Evolutionary conservation across 2,113 vertebrate genomes (phyloP).

Genomic region (Girardinichthys multiradiatus): DNA sequence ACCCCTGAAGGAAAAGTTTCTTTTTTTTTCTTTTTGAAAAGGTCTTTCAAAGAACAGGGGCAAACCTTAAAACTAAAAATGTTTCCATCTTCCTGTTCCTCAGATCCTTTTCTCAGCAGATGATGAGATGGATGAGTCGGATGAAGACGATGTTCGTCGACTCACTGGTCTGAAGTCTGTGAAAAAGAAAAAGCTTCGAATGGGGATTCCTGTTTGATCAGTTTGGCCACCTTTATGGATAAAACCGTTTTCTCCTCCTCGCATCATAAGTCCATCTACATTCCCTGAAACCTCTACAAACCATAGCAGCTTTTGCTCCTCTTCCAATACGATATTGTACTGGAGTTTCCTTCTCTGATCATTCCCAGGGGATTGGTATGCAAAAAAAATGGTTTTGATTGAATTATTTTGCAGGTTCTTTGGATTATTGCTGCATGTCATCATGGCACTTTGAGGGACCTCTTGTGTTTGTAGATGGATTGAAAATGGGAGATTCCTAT

Average conservation of each 20-base stretch:
- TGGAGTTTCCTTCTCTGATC: constrained; percentile 15
- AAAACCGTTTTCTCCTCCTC: constrained; percentile 3
- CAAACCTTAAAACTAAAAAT: not conserved
- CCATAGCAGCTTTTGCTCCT: constrained; percentile 10
- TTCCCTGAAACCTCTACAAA: constrained; percentile 10
- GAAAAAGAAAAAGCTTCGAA: constrained; percentile 95
- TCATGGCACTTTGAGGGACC: not conserved
- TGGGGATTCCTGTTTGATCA: constrained; percentile 93
- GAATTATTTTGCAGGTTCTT: constrained; percentile 5
- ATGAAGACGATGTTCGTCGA: constrained; percentile 90
- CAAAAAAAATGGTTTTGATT: not conserved
- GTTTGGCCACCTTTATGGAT: constrained; percentile 11
- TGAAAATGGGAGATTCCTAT: not conserved
- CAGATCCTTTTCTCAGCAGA: constrained; percentile 98
- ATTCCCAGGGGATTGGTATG: constrained; percentile 20
- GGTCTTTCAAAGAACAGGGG: too few species aligned
- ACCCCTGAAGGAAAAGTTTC: too few species aligned
- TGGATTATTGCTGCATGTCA: constrained; percentile 25
- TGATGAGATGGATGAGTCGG: constrained; percentile 97
- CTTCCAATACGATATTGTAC: constrained; percentile 11
- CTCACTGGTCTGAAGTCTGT: constrained; percentile 87
- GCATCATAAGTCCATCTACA: constrained; percentile 8
- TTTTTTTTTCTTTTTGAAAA: too few species aligned
- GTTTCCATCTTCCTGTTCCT: not conserved
- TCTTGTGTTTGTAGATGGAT: constrained; percentile 18